Evolutionary conservation across 1,140 invertebrate genomes (phyloP).

Genomic region (Sycophila sp.): DNA sequence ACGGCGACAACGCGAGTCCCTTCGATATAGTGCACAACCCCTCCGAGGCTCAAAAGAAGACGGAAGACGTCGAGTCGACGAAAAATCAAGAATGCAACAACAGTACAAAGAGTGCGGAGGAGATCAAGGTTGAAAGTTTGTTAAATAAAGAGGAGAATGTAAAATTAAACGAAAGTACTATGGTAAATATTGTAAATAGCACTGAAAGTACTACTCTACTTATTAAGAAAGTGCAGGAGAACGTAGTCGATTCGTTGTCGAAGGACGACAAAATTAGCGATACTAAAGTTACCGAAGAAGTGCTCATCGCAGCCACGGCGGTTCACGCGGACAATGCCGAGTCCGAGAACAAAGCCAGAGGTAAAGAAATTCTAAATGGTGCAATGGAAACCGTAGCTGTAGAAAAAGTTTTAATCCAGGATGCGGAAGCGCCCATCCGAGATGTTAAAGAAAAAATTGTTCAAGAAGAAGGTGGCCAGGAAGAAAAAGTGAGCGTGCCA

Average conservation of each 20-base stretch:
- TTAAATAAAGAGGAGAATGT: background rate
- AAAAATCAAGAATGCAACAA: constrained; percentile 3
- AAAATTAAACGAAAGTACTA: background rate
- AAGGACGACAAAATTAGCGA: background rate
- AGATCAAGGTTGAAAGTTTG: constrained; percentile 3
- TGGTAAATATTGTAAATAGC: constrained; percentile 21
- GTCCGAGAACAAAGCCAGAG: background rate
- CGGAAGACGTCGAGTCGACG: background rate
- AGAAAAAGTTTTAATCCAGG: background rate
- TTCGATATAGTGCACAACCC: background rate
- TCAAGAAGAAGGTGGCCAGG: no score
- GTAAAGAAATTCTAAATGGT: background rate
- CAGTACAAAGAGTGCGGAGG: constrained; percentile 1
- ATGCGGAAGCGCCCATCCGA: no score
- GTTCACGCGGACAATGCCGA: constrained; percentile 19
- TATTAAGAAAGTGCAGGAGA: background rate
- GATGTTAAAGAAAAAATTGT: no score
- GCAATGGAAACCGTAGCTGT: background rate
- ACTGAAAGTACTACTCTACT: background rate
- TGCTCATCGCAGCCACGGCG: background rate
- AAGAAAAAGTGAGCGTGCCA: background rate
- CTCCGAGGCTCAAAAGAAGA: background rate
- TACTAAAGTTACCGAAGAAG: constrained; percentile 28
- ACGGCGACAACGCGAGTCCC: constrained; percentile 50
- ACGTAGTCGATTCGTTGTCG: background rate